These are phyloP conservation scores for Hapalemur alaotrensis DNA, from an alignment of 2,797 vertebrate genomes.

Conservation along the genomic window DNA sequence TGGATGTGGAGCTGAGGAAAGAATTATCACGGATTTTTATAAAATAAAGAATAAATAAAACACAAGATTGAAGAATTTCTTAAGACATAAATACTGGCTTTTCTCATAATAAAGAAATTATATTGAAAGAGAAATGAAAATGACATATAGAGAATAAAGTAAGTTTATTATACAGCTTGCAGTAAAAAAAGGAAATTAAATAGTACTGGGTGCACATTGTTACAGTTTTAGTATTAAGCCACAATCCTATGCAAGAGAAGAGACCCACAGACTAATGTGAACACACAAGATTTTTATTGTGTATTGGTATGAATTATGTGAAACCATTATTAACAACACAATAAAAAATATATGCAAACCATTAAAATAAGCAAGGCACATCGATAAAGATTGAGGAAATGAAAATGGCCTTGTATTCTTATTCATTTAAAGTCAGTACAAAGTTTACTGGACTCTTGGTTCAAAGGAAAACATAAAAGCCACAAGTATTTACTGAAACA, in stretches of 20 bases:
- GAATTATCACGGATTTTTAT: neutral
- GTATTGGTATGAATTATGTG: neutral
- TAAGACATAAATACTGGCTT: neutral
- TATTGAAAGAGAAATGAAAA: slow-evolving; percentile 61
- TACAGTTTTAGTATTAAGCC: slow-evolving; percentile 62
- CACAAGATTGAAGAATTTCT: neutral
- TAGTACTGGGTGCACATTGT: neutral
- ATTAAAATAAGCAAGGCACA: neutral
- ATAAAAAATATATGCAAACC: slow-evolving; percentile 47
- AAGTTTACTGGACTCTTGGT: slow-evolving; percentile 16
- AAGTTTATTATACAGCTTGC: slow-evolving; percentile 38
- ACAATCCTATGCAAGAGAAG: neutral
- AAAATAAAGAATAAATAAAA: slow-evolving; percentile 21
- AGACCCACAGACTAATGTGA: slow-evolving; percentile 43
- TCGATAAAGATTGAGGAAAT: slow-evolving; percentile 16
- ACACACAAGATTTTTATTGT: slow-evolving; percentile 18
- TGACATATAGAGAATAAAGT: slow-evolving; percentile 31
- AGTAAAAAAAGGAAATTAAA: slow-evolving; percentile 49
- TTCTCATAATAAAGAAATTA: slow-evolving; percentile 54
- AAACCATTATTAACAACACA: slow-evolving; percentile 44
- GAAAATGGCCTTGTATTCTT: neutral
- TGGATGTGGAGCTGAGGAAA: neutral
- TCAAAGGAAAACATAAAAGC: slow-evolving; percentile 3
- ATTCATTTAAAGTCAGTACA: slow-evolving; percentile 47
- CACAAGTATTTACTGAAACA: neutral